These are phyloP conservation scores for Machimus atricapillus DNA, from an alignment of 2,888 invertebrate species.

Conservation along the genomic window DNA sequence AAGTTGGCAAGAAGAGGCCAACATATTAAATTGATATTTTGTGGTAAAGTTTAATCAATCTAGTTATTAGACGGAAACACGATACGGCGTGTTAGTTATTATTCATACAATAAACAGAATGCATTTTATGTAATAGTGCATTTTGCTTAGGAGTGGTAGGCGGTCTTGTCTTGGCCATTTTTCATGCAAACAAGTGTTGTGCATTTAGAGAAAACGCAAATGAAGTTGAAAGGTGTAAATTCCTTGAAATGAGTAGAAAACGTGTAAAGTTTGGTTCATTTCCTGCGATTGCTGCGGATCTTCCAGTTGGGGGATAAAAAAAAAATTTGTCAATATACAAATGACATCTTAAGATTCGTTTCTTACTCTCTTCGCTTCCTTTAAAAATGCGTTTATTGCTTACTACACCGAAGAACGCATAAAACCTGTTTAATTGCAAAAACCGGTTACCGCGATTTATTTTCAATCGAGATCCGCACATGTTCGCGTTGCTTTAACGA, in stretches of 20 bases:
- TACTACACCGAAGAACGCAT: not conserved
- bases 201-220: not conserved
- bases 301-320: not conserved
- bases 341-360: not conserved
- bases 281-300: not conserved
- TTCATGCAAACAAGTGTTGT: not conserved
- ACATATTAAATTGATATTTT: not conserved
- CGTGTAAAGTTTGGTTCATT: not conserved
- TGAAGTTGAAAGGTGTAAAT: not conserved
- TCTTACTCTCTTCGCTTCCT: not conserved
- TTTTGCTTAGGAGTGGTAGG: not conserved
- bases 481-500: not conserved
- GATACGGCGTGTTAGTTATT: not conserved
- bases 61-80: not conserved
- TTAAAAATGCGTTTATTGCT: not conserved
- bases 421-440: not conserved
- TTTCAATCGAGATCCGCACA: not conserved
- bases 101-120: not conserved
- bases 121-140: not conserved
- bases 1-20: not conserved
- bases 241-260: not conserved
- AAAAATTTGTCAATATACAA: not conserved
- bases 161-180: not conserved
- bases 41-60: not conserved
- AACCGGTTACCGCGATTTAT: not conserved